Evolutionary conservation across 2,888 invertebrate genomes (phyloP).

Genomic region (Ennomos erosarius): DNA sequence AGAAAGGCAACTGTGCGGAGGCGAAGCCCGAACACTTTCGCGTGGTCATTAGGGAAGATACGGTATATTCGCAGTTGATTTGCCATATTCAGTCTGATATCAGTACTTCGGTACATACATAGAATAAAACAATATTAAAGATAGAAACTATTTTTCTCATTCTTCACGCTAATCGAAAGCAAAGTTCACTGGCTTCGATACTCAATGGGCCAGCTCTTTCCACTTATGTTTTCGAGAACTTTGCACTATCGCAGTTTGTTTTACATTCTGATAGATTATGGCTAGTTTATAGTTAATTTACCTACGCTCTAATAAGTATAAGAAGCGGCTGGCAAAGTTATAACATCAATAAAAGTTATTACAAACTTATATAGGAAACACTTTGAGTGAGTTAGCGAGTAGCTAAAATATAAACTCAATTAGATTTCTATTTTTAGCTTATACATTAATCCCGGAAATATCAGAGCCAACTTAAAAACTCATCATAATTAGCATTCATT

Average conservation of each 20-base stretch:
- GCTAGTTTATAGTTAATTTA: not conserved
- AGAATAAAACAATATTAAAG: too few species aligned
- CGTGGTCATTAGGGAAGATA: constrained; percentile 29
- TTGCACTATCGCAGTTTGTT: too few species aligned
- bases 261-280: too few species aligned
- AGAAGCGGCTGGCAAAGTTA: not conserved
- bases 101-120: too few species aligned
- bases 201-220: too few species aligned
- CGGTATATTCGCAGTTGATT: constrained; percentile 20
- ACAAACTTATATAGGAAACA: constrained; percentile 15
- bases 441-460: constrained; percentile 55
- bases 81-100: constrained; percentile 5
- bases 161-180: too few species aligned
- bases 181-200: too few species aligned
- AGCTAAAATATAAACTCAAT: constrained; percentile 17
- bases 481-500: constrained; percentile 81
- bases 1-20: constrained; percentile 38
- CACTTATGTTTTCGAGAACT: too few species aligned
- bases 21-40: constrained; percentile 26
- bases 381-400: constrained; percentile 8
- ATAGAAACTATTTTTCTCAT: too few species aligned
- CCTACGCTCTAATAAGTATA: not conserved
- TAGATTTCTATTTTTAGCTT: constrained; percentile 17
- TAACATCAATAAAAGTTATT: constrained; percentile 14
- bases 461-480: constrained; percentile 70